A percentile compares a stretch with the other conserved stretches of the same genome.
Evolutionary conservation across 2,888 invertebrate genomes (phyloP).

Genomic region (Torymus aiolomorphi): DNA sequence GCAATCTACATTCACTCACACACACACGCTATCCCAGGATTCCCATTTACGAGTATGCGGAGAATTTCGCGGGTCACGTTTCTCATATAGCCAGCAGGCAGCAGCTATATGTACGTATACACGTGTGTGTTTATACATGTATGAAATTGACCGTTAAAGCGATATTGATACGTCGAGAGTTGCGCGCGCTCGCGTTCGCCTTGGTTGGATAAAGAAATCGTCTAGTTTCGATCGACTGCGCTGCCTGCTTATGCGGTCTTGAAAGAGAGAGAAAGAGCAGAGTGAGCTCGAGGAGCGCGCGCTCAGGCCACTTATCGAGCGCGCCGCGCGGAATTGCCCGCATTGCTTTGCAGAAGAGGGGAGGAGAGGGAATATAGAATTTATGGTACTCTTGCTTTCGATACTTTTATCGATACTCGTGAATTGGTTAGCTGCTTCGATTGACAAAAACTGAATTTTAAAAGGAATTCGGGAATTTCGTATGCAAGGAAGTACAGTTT

Average conservation of each 20-base stretch:
- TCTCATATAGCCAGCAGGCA: background rate
- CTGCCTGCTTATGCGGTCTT: constrained; percentile 10
- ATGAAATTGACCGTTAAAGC: constrained; percentile 38
- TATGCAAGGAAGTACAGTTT: too few relatives aligned
- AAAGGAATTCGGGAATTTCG: too few relatives aligned
- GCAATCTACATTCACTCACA: too few relatives aligned
- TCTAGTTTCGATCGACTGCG: background rate
- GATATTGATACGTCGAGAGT: constrained; percentile 24
- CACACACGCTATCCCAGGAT: too few relatives aligned
- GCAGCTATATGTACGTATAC: background rate
- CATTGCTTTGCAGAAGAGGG: background rate
- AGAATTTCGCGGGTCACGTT: constrained; percentile 38
- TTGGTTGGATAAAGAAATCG: constrained; percentile 23
- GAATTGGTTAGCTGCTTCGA: too few relatives aligned
- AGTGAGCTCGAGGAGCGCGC: too few relatives aligned
- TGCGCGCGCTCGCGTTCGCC: too few relatives aligned
- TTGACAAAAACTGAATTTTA: too few relatives aligned
- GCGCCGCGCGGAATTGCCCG: background rate
- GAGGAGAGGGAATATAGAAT: background rate
- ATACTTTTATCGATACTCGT: too few relatives aligned
- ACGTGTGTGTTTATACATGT: background rate
- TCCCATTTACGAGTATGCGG: background rate
- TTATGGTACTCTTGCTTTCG: too few relatives aligned
- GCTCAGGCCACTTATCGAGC: too few relatives aligned
- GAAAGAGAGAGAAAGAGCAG: background rate